Base-by-base conservation (phyloP, 2,888 invertebrate species). In the Ferdinandea cuprea region DNA sequence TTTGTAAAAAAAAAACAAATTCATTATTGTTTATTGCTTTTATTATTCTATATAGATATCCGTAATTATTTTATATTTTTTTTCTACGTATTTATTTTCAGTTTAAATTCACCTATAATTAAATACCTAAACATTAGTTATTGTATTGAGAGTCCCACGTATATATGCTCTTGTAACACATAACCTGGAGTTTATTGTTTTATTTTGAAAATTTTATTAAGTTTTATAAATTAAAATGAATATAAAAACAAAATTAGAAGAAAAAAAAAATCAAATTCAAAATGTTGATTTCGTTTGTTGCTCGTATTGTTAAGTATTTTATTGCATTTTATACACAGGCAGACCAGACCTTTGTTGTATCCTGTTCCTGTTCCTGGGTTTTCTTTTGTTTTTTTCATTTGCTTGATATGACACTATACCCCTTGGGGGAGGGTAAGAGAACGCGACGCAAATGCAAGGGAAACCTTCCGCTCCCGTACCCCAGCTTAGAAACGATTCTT, bases 51-150 rank as follows among this genome's bases (percentile, higher is more conserved):
- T 19, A 61, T 25, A 9, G 15, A 40, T 61, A 32, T 59, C 32
- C n/a, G 9, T 44, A 44, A 8, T 44, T 9, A 11, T 4, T 19
- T 44, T 19, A 71, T 81, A 77, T 77, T 58, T 66, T 58, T 54
- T 4, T 50, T 58, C 46, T 48, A 15, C 52, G 13, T 48, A 66
- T 74, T 74, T 61, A n/a, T 25, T 48, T 80, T 30, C 30, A 56
- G 63, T 69, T 76, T 56, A 50, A 78, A 83, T 83, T 83, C 78
- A 78, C 78, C 78, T 83, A 83, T 72, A 68, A 78, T 68, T 73
- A 77, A 83, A 58, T 72, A 58, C 83, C 83, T 83, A 83, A 78
- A 78, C 48, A 68, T 83, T 83, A 83, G 72, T 83, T 83, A 83
- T 83, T 83, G 83, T 83, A 73, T 83, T 78, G 78, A 83, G 83